These are phyloP conservation scores for Macroglossus sobrinus DNA, from an alignment of 2,113 vertebrate genomes.

Conservation along the genomic window DNA sequence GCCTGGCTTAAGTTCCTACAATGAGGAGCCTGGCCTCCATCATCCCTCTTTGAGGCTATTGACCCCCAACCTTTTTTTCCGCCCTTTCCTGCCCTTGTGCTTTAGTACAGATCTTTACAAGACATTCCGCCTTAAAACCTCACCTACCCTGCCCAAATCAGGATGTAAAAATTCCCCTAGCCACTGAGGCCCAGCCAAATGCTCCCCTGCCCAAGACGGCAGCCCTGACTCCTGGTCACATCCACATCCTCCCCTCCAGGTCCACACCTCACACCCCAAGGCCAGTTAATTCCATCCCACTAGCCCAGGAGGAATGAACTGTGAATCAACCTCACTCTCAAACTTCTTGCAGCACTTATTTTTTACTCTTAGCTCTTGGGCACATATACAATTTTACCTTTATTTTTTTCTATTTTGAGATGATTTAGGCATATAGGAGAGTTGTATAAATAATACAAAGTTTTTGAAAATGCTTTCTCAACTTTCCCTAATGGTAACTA, in stretches of 20 bases:
- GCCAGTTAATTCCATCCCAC: not conserved
- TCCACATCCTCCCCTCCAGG: rapidly evolving
- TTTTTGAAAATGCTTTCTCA: not conserved
- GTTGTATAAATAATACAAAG: not conserved
- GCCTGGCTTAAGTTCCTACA: not conserved
- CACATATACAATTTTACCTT: no score
- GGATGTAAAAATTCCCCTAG: not conserved
- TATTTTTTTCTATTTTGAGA: not conserved
- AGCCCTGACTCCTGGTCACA: rapidly evolving
- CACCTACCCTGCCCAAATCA: not conserved
- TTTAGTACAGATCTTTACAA: not conserved
- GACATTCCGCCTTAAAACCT: not conserved
- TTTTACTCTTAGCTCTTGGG: not conserved
- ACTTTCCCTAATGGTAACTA: not conserved
- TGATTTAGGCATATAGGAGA: not conserved
- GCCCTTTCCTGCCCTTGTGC: not conserved
- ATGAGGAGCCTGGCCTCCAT: not conserved
- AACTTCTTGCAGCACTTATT: not conserved
- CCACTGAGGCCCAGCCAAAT: not conserved
- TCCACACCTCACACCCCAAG: not conserved
- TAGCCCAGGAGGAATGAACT: not conserved
- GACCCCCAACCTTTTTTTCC: not conserved
- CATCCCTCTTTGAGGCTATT: not conserved
- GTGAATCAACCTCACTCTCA: not conserved
- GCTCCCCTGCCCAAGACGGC: not conserved